Evolutionary conservation across 1,140 invertebrate species (phyloP), one percentile per base, ranked within the genome.

Genomic region (Cyrtorhinus lividipennis): DNA sequence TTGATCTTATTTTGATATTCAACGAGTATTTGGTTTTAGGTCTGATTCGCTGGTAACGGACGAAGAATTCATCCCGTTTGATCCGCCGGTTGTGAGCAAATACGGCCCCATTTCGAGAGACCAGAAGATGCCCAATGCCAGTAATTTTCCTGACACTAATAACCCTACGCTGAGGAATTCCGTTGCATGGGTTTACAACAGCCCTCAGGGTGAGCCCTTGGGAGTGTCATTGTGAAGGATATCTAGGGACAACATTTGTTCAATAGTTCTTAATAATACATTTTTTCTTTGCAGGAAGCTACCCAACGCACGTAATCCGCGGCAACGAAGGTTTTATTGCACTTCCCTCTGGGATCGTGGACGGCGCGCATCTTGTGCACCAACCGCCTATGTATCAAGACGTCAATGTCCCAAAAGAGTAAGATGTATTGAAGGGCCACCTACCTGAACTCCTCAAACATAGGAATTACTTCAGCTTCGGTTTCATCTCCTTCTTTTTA

Each of bases 51-150:
- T 53, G 25, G 27, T 65, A 1, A 65, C 62, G 60, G 86, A 86
- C 66, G 84, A 86, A 69, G 80, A 83, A 68, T 84, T 84, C 67
- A 80, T 87, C 46, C 85, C 87, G 2, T 88, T 87, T 72, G 86
- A 88, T 69, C 76, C 81, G 18, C 80, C 85, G 23, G 72, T 82
- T 20, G 80, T 82, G 20, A 88, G 82, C 68, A 88, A 86, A 73
- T 89, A 85, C 70, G 87, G 87, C 13, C 86, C 88, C 0, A 90
- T 90, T 65, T 88, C 85, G n/a, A 78, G 86, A 65, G 75, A 65
- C n/a, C 46, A 58, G 25, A 48, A 38, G 12, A 20, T 59, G 15
- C 48, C 15, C 10, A 53, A 3, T 20, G 20, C 48, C 10, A 24
- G 20, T n/a, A 25, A 26, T 57, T 61, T 61, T 24, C 18, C 18